Base-by-base conservation (phyloP, 2,797 vertebrate species). In the Vespertilio murinus region DNA sequence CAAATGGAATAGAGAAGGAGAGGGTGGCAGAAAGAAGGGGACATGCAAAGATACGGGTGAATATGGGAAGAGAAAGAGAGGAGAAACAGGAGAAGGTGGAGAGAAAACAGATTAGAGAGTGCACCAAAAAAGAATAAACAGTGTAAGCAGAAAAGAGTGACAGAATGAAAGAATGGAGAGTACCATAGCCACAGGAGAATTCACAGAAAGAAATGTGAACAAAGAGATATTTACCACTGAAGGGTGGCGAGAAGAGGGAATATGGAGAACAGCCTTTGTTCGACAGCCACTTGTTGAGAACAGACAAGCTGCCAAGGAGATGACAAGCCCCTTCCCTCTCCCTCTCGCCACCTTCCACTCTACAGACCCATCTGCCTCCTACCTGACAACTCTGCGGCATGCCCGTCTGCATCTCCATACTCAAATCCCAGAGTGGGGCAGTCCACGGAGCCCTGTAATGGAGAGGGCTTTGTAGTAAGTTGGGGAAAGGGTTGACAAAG, bases 381-480 rank as follows among this genome's bases (percentile, higher is more conserved):
- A 99, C 99, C 99, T 98, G 99, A 99, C 10, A 99, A 96, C 96
- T 99, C 99, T 0, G 98, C 97, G 0, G 98, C 98, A 7, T 98
- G 98, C 1, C 97, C 91, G 91, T 99, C 99, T 0, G 99, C 97
- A 71, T 99, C 99, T 18, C 99, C 98, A 7, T 99, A 99, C 52
- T 99, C 99, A 59, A 99, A 99, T 97, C 99, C 99, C 98, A 99
- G 98, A 97, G 98, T 99, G 65, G 99, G 99, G 86, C 98, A 99
- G 97, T 99, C 99, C 98, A 99, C 98, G 10, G 99, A 99, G 97
- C 99, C 99, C 99, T 99, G 98, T 0, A 91, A 96, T 82, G 42
- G 83, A 95, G 92, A 94, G 88, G 6, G 17, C 0, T 16, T 67
- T 83, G 79, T 22, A 77, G 65, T 83, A 89, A 79, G 65, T 69